Evolutionary conservation across 2,888 invertebrate genomes (phyloP).

Genomic region (Archips xylosteana): DNA sequence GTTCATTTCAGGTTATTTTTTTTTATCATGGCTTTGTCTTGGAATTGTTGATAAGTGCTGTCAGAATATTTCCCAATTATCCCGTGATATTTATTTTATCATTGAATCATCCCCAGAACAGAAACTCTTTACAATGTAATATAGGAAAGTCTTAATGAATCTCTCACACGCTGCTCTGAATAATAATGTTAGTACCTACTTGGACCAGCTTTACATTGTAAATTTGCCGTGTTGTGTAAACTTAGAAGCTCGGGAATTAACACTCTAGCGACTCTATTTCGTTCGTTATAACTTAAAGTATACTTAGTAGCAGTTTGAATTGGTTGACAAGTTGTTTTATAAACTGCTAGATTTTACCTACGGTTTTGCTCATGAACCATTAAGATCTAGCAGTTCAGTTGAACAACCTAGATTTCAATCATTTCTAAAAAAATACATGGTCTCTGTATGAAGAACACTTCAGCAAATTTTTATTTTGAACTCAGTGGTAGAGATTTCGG

Average conservation of each 20-base stretch:
- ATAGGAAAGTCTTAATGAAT: slow-evolving; percentile 36
- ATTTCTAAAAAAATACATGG: too few species aligned
- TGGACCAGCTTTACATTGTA: slow-evolving; percentile 56
- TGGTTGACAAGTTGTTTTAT: background rate
- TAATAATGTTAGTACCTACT: slow-evolving; percentile 56
- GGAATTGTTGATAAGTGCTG: too few species aligned
- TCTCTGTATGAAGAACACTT: too few species aligned
- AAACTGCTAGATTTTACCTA: background rate
- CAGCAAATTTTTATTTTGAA: too few species aligned
- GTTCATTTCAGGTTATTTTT: too few species aligned
- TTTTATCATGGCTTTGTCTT: too few species aligned
- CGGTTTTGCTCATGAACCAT: background rate
- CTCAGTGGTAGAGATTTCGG: too few species aligned
- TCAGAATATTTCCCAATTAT: too few species aligned
- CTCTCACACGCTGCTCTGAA: slow-evolving; percentile 48
- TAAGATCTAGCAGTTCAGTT: too few species aligned
- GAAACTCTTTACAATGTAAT: slow-evolving; percentile 22
- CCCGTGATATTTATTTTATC: background rate
- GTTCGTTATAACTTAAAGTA: slow-evolving; percentile 49
- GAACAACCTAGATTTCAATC: too few species aligned
- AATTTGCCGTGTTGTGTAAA: slow-evolving; percentile 56
- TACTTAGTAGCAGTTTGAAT: slow-evolving; percentile 10
- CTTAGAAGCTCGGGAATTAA: slow-evolving; percentile 54
- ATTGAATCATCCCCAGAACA: background rate
- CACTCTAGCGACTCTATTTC: slow-evolving; percentile 54